These are phyloP conservation scores for Lophius americanus DNA, from an alignment of 2,797 vertebrate species.

Conservation along the genomic window DNA sequence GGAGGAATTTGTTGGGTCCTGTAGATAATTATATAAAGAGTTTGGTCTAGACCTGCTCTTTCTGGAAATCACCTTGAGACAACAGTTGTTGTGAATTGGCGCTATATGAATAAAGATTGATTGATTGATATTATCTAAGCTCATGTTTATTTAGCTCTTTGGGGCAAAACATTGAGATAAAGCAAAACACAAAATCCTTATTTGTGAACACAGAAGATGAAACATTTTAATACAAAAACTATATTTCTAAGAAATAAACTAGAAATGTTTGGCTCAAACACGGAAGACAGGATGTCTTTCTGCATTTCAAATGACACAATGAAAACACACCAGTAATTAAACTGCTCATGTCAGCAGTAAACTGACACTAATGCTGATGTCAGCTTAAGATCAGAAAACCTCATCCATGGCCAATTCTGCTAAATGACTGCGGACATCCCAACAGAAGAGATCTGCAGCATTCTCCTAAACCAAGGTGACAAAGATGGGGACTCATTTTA, in stretches of 20 bases:
- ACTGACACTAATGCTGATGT: constrained; percentile 45
- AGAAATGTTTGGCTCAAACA: constrained; percentile 4
- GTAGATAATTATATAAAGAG: too few relatives aligned
- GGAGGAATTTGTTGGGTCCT: too few relatives aligned
- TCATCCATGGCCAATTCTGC: constrained; percentile 17
- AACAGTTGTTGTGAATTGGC: too few relatives aligned
- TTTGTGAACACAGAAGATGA: background rate
- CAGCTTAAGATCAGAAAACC: constrained; percentile 36
- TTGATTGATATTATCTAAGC: too few relatives aligned
- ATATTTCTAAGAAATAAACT: constrained; percentile 12
- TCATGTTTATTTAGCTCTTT: too few relatives aligned
- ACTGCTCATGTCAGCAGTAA: constrained; percentile 51
- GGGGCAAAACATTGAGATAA: background rate
- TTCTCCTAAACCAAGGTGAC: too few relatives aligned
- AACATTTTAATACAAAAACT: constrained; percentile 59
- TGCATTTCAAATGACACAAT: constrained; percentile 22
- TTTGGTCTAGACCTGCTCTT: too few relatives aligned
- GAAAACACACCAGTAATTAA: constrained; percentile 16
- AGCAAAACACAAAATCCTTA: constrained; percentile 2
- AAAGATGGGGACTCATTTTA: too few relatives aligned
- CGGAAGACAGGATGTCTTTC: background rate
- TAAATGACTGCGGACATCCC: constrained; percentile 29
- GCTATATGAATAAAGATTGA: too few relatives aligned
- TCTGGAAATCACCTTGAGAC: too few relatives aligned
- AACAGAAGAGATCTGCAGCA: too few relatives aligned